Percentiles rank a stretch among this genome's conserved stretches.
Conservation (phyloP, 2,888 invertebrate genomes). For the Coremacera marginata region DNA sequence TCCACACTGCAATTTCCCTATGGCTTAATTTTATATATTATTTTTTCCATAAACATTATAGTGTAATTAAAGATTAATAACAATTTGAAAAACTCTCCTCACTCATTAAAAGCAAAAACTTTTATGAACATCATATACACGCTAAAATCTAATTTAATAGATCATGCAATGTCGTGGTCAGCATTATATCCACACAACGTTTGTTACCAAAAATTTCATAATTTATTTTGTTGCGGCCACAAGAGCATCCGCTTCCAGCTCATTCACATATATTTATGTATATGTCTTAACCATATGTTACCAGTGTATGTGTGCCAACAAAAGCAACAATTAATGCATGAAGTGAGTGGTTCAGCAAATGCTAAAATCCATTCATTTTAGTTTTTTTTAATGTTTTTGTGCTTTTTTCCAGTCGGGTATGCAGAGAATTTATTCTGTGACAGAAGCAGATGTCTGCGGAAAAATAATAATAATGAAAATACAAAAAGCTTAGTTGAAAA, state of each 20-base stretch:
- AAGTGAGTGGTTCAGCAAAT: neutral
- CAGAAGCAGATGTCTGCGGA: no score
- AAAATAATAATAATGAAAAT: no score
- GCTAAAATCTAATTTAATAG: no score
- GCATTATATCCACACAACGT: neutral
- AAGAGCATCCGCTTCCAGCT: neutral
- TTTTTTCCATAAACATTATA: no score
- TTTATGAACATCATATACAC: no score
- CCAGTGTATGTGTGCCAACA: neutral
- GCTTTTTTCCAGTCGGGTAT: neutral
- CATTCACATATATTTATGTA: neutral
- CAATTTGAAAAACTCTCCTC: no score
- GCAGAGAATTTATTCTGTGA: no score
- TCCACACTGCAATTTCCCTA: no score
- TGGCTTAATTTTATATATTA: no score
- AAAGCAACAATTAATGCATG: neutral
- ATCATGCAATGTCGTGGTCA: neutral
- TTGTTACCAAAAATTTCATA: neutral
- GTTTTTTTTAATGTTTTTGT: neutral
- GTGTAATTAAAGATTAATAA: no score
- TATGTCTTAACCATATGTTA: neutral
- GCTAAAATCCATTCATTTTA: neutral
- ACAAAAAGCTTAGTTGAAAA: no score
- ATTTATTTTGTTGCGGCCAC: neutral
- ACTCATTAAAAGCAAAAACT: no score